Evolutionary conservation across 2,113 vertebrate species (phyloP).

Genomic region (Trochalopteron elliotii): DNA sequence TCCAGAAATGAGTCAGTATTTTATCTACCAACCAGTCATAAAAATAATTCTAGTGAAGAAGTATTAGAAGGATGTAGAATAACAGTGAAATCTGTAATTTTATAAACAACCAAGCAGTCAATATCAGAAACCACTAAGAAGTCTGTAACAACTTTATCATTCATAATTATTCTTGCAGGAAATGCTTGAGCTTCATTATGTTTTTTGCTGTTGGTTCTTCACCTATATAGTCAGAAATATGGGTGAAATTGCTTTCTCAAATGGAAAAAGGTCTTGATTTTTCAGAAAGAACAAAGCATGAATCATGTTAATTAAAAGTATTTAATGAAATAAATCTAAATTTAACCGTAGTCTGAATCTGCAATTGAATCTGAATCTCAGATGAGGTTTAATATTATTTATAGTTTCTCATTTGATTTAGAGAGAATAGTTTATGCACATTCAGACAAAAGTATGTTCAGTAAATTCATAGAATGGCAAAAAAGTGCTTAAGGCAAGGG

Average conservation of each 20-base stretch:
- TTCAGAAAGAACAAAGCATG: not conserved
- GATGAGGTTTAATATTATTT: not conserved
- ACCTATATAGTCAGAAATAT: not conserved
- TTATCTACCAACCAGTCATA: not conserved
- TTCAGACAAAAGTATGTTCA: not conserved
- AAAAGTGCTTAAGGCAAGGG: not conserved
- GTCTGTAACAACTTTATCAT: not conserved
- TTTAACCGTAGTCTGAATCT: not conserved
- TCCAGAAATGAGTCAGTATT: not conserved
- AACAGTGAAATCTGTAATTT: not conserved
- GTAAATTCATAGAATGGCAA: not conserved
- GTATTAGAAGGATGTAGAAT: not conserved
- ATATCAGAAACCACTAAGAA: not conserved
- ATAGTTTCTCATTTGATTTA: not conserved
- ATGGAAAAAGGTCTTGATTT: not conserved
- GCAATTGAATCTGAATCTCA: not conserved
- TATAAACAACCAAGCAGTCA: not conserved
- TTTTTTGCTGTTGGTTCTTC: not conserved
- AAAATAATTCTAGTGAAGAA: not conserved
- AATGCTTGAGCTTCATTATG: not conserved
- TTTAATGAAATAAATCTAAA: not conserved
- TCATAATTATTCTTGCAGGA: not conserved
- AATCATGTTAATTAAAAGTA: not conserved
- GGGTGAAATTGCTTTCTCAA: not conserved
- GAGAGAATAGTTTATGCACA: not conserved